Percentiles rank a stretch among this genome's conserved stretches.
Conservation (phyloP, 2,797 vertebrate species). For the Trichosurus vulpecula region DNA sequence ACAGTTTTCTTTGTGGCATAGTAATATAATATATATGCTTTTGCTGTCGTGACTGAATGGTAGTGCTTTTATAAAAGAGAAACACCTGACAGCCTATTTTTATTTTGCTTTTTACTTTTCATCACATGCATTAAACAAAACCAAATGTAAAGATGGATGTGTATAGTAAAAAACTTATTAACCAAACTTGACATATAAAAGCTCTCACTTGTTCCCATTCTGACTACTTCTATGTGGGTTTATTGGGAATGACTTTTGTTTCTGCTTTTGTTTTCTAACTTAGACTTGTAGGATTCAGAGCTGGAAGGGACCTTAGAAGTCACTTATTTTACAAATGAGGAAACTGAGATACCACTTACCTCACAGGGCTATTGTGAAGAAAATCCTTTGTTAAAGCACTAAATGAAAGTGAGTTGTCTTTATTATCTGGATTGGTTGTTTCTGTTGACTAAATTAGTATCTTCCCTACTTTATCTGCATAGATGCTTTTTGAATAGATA, state of each 20-base stretch:
- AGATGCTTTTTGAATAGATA: background rate
- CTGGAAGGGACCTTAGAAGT: background rate
- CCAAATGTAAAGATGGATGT: constrained; percentile 43
- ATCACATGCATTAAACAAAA: constrained; percentile 12
- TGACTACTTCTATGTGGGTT: background rate
- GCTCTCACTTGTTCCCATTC: background rate
- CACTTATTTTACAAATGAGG: background rate
- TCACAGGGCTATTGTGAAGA: background rate
- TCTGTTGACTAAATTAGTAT: background rate
- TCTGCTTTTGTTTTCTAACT: constrained; percentile 46
- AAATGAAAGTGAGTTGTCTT: background rate
- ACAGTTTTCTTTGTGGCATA: constrained; percentile 37
- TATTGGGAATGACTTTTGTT: constrained; percentile 6
- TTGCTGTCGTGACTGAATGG: constrained; percentile 2
- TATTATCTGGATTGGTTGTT: background rate
- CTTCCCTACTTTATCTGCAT: background rate
- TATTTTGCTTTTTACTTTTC: constrained; percentile 42
- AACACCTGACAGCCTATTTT: background rate
- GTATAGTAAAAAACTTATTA: background rate
- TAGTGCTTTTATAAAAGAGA: background rate
- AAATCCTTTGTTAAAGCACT: background rate
- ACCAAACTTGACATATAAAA: constrained; percentile 1
- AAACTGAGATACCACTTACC: background rate
- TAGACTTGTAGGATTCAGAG: background rate
- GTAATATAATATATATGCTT: constrained; percentile 46